These are phyloP conservation scores for Tiliacea aurago DNA, from an alignment of 2,888 invertebrate genomes.

Conservation along the genomic window DNA sequence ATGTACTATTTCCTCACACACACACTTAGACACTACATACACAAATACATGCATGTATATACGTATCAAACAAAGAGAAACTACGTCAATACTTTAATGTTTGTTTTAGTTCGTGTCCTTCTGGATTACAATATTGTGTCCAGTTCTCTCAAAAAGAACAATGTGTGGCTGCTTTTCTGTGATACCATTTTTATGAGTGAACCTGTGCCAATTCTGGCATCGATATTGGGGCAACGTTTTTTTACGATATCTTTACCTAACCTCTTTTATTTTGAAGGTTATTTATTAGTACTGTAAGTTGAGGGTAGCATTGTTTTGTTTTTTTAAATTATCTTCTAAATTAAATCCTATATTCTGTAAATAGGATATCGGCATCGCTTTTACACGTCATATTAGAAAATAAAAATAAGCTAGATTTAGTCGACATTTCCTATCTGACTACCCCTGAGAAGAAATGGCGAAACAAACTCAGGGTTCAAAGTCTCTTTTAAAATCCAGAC, in stretches of 20 bases:
- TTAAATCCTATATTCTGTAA: too few relatives aligned
- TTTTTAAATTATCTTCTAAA: too few relatives aligned
- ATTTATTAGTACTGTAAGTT: too few relatives aligned
- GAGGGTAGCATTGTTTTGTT: too few relatives aligned
- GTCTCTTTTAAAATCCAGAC: too few relatives aligned
- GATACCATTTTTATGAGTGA: constrained; percentile 45
- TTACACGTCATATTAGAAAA: too few relatives aligned
- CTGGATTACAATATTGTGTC: constrained; percentile 56
- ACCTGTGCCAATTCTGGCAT: constrained; percentile 49
- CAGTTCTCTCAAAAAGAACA: constrained; percentile 32
- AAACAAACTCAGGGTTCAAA: too few relatives aligned
- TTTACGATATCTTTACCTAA: constrained; percentile 10
- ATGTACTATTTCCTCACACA: too few relatives aligned
- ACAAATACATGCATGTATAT: background rate
- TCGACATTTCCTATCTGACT: too few relatives aligned
- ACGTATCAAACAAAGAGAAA: constrained; percentile 20
- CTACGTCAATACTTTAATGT: constrained; percentile 30
- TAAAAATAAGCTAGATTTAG: too few relatives aligned
- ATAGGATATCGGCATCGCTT: too few relatives aligned
- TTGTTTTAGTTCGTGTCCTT: constrained; percentile 44
- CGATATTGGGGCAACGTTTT: constrained; percentile 31
- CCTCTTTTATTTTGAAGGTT: constrained; percentile 23
- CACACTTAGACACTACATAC: background rate
- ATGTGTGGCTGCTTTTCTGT: constrained; percentile 31
- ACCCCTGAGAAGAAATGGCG: too few relatives aligned